Evolutionary conservation across 2,888 invertebrate species (phyloP).

Genomic region (Hirudinaria manillensis): DNA sequence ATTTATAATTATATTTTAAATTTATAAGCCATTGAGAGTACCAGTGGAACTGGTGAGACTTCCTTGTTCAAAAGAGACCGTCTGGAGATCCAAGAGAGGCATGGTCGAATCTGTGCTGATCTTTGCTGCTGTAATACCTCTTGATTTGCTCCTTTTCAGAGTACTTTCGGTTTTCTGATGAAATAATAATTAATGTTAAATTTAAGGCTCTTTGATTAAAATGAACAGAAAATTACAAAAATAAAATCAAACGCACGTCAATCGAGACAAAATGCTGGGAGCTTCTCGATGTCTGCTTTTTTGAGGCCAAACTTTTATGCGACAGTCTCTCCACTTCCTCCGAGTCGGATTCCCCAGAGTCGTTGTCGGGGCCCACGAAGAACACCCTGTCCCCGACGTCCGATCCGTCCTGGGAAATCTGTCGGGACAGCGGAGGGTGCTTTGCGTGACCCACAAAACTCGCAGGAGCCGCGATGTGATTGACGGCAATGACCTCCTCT

Average conservation of each 20-base stretch:
- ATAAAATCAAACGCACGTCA: too few species aligned
- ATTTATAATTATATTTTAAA: too few species aligned
- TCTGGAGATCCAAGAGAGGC: slow-evolving; percentile 7
- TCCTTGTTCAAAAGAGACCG: neutral
- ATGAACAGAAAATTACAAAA: neutral
- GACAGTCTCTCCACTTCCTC: slow-evolving; percentile 33
- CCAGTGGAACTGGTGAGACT: too few species aligned
- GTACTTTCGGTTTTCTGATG: neutral
- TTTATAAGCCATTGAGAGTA: too few species aligned
- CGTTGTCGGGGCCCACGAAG: slow-evolving; percentile 33
- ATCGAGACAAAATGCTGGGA: too few species aligned
- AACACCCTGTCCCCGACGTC: slow-evolving; percentile 31
- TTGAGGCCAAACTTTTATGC: slow-evolving; percentile 22
- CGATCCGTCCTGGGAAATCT: slow-evolving; percentile 23
- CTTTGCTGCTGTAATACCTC: slow-evolving; percentile 4
- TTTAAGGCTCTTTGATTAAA: too few species aligned
- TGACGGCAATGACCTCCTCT: slow-evolving; percentile 14
- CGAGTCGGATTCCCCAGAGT: slow-evolving; percentile 34
- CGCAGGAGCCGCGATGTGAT: slow-evolving; percentile 9
- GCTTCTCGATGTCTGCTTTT: neutral
- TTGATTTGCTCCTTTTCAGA: neutral
- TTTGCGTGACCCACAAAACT: slow-evolving; percentile 27
- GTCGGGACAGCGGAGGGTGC: neutral
- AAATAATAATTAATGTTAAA: too few species aligned
- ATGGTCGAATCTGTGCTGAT: slow-evolving; percentile 15